Conservation (phyloP, 1,140 invertebrate species). For the Bombus superbus region DNA sequence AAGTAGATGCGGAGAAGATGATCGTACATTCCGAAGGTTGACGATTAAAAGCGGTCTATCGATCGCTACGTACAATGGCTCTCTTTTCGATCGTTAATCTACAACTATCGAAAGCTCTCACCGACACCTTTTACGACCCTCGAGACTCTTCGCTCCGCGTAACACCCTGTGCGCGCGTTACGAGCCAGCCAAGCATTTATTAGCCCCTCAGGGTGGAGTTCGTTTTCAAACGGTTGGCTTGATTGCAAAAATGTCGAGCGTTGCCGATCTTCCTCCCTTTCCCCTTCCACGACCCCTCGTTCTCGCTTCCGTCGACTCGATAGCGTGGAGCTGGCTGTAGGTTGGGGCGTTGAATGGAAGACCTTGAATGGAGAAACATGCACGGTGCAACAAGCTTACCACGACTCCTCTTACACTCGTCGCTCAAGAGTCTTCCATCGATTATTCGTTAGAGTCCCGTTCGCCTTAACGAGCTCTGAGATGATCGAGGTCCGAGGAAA, state of each 20-base stretch:
- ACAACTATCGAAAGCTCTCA: constrained; percentile 27
- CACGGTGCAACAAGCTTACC: not conserved
- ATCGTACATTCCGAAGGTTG: too few species aligned
- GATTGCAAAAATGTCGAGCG: constrained; percentile 14
- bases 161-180: not conserved
- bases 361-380: not conserved
- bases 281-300: not conserved
- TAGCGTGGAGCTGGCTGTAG: not conserved
- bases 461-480: not conserved
- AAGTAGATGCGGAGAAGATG: not conserved
- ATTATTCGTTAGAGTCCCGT: not conserved
- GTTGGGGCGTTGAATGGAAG: not conserved
- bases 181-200: constrained; percentile 2
- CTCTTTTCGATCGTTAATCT: constrained; percentile 17
- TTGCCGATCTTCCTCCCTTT: not conserved
- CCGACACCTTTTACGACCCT: constrained; percentile 31
- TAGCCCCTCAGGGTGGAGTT: constrained; percentile 17
- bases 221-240: constrained; percentile 21
- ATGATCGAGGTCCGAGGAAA: not conserved
- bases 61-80: not conserved
- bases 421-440: not conserved
- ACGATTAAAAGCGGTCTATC: constrained; percentile 18
- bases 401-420: not conserved
- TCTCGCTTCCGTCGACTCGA: not conserved
- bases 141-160: not conserved